A percentile compares a stretch with the other conserved stretches of the same genome.
phyloP scores from a whole-genome alignment of 1,140 invertebrate species.

The Hycleus cichorii region DNA sequence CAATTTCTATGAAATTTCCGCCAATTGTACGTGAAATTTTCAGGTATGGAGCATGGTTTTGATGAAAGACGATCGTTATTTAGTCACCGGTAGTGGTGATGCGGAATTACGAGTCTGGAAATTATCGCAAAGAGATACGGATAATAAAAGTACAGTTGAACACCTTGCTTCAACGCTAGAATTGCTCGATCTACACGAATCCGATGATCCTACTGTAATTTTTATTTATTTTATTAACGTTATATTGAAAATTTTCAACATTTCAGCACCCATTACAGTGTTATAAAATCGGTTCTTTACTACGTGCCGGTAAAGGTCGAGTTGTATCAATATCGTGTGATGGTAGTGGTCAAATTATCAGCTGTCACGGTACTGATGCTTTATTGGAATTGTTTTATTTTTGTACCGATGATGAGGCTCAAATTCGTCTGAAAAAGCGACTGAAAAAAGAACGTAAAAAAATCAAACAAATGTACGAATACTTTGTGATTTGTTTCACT shows the following conservation, averaged over 20 bases:
- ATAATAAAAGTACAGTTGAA: slow-evolving; percentile 43
- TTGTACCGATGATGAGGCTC: slow-evolving; percentile 65
- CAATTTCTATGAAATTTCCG: slow-evolving; percentile 13
- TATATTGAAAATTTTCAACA: background rate
- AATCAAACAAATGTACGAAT: slow-evolving; percentile 43
- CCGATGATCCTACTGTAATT: slow-evolving; percentile 46
- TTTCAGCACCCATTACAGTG: slow-evolving; percentile 61
- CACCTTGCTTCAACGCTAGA: slow-evolving; percentile 45
- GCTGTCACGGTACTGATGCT: slow-evolving; percentile 76
- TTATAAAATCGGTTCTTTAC: slow-evolving; percentile 64
- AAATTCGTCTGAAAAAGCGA: slow-evolving; percentile 61
- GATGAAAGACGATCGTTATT: slow-evolving; percentile 66
- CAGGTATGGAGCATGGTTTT: slow-evolving; percentile 83
- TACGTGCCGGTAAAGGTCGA: slow-evolving; percentile 68
- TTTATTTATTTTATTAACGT: background rate
- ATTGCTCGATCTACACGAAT: slow-evolving; percentile 50
- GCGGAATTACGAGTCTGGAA: slow-evolving; percentile 80
- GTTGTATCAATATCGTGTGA: slow-evolving; percentile 61
- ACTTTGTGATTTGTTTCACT: background rate
- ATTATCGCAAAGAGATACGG: slow-evolving; percentile 47
- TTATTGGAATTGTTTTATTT: slow-evolving; percentile 80
- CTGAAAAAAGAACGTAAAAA: slow-evolving; percentile 66
- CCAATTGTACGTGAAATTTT: slow-evolving; percentile 16
- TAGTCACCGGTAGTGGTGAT: slow-evolving; percentile 82
- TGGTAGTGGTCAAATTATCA: slow-evolving; percentile 58